phyloP scores from a whole-genome alignment of 1,140 invertebrate genomes.

The Trissolcus basalis region DNA sequence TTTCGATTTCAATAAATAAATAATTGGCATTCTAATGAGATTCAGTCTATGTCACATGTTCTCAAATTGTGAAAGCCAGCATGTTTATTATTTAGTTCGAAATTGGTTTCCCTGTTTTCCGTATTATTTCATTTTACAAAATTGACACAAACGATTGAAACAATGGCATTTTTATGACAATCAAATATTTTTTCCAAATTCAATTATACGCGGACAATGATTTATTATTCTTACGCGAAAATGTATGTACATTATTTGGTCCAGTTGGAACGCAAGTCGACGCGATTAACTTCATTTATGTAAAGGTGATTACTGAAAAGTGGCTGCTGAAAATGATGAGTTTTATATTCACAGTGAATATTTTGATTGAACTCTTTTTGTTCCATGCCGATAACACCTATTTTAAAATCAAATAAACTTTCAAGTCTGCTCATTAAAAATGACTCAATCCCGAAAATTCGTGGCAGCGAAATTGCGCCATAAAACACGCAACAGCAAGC shows the following conservation, averaged over 20 bases:
- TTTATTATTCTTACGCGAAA: no score
- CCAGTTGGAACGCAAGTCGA: no score
- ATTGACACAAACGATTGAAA: no score
- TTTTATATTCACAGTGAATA: neutral
- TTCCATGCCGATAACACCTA: neutral
- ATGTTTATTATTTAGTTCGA: neutral
- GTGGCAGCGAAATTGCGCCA: neutral
- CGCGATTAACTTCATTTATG: no score
- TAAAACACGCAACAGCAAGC: neutral
- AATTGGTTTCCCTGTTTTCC: neutral
- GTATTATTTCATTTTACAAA: neutral
- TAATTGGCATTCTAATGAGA: slow-evolving; percentile 11
- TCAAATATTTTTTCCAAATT: no score
- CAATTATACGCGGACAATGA: no score
- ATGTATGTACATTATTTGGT: no score
- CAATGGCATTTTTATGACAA: no score
- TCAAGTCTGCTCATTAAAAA: slow-evolving; percentile 3
- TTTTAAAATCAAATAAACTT: neutral
- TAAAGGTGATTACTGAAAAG: no score
- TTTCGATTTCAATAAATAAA: neutral
- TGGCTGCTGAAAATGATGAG: neutral
- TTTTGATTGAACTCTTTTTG: no score
- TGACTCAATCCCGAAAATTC: neutral
- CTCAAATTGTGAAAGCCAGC: neutral
- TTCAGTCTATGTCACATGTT: slow-evolving; percentile 8